These are phyloP conservation scores for Yponomeuta malinellus DNA, from an alignment of 2,888 invertebrate species.

Conservation along the genomic window DNA sequence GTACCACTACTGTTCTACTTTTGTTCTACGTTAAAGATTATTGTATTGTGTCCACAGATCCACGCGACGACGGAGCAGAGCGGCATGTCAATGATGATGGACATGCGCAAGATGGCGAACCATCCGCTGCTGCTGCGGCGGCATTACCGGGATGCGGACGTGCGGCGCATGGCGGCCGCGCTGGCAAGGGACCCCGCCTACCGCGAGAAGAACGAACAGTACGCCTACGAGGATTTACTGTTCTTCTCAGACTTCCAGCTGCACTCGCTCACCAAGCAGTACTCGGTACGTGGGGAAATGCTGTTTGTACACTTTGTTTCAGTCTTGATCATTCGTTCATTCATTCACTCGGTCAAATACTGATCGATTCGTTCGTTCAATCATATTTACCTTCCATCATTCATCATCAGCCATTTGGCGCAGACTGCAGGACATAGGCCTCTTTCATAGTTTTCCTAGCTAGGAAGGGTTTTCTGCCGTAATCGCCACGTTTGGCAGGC, in stretches of 20 bases:
- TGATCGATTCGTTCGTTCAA: too few species aligned
- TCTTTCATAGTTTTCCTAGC: too few species aligned
- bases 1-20: too few species aligned
- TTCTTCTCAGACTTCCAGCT: constrained; percentile 95
- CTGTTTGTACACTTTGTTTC: constrained; percentile 83
- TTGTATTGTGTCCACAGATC: constrained; percentile 41
- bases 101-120: constrained; percentile 94
- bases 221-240: constrained; percentile 90
- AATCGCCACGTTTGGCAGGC: too few species aligned
- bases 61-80: constrained; percentile 75
- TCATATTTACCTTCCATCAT: too few species aligned
- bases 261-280: constrained; percentile 82
- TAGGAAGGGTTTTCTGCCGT: too few species aligned
- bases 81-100: constrained; percentile 91
- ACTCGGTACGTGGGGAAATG: constrained; percentile 77
- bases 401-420: too few species aligned
- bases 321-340: too few species aligned
- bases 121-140: constrained; percentile 91
- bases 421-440: too few species aligned
- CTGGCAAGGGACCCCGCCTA: constrained; percentile 80
- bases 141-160: constrained; percentile 80
- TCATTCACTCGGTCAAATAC: too few species aligned
- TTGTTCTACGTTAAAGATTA: too few species aligned
- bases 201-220: constrained; percentile 85
- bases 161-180: constrained; percentile 80